Evolutionary conservation across 2,888 invertebrate genomes (phyloP), one percentile per base, ranked within the genome.

Genomic region (Diploptera punctata): DNA sequence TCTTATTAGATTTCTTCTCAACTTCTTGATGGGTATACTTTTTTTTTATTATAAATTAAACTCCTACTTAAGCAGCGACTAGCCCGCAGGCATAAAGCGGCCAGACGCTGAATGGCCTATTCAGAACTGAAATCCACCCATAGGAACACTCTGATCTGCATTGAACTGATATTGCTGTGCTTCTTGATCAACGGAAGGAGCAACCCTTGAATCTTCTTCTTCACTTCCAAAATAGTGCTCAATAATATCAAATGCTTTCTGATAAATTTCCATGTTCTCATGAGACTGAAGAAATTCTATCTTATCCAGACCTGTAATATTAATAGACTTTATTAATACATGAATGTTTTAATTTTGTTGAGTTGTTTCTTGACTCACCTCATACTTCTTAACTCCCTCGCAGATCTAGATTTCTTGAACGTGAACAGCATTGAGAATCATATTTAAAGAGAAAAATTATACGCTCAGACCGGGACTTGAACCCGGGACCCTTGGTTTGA

Each of bases 271-370:
- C 83, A 94, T 89, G 81, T 98, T 98, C 83, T 97, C 95, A 82
- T 99, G 98, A 57, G 97, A 96, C 83, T 99, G 98, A 68, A 99
- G 87, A 84, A 95, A 98, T 85, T 99, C 98, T 77, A 99, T 97
- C 87, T 98, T 98, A 82, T 99, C 98, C 82, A 99, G 87, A 81
- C 98, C 96, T 95, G 80, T 18, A 83, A 86, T 78, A 74, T 62
- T 75, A 73, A 68, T 73, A 26, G 7, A 18, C 7, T 18, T 33
- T 18, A 65, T 26, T 26, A 60, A 26, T 24, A 26, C n/a, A 26
- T 26, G 2, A 19, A 9, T 52, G 1, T 3, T 21, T 21, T 10
- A 33, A n/a, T n/a, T n/a, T n/a, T n/a, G n/a, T n/a, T n/a, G n/a
- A n/a, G n/a, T n/a, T n/a, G n/a, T n/a, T n/a, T n/a, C n/a, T n/a